Base-by-base conservation (phyloP, 2,888 invertebrate species). In the Harpalus rubripes region DNA sequence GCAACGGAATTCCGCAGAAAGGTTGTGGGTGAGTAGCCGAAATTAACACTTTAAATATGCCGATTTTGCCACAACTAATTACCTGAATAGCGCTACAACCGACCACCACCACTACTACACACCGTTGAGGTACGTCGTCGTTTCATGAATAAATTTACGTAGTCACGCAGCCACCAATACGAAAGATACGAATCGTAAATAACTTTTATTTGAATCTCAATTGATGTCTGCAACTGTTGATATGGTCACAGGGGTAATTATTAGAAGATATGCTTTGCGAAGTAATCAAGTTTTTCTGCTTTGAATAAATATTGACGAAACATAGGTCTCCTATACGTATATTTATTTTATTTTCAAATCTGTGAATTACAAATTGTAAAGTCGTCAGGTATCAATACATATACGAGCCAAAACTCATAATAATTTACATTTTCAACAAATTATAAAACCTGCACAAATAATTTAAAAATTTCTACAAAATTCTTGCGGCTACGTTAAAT, bases 1-100 rank as follows among this genome's bases (percentile, higher is more conserved):
- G 59, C 78, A 78, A 78, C 22, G 26, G 58, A 78, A 78, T 78
- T 22, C 59, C 56, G n/a, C 56, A 76, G 39, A 5, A 39, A n/a
- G 18, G n/a, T 3, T 15, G 58, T n/a, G 56, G 56, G 76, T 18
- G 56, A 58, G 58, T 41, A 59, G 59, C 61, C 39, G 61, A 61
- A 80, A 80, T 59, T 80, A 80, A 80, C 80, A 80, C 80, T 80
- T 61, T 63, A 80, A 80, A 80, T 80, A 80, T 61, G 61, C 61
- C 80, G 61, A 80, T 80, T 80, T 80, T 61, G 61, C 61, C 59
- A 41, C 61, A 61, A 18, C 32, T 80, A 80, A 80, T 80, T 61
- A 80, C 61, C 80, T 32, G 44, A 63, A 39, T 56, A 52, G 52
- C 76, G 76, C n/a, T 52, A 12, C 76, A 26, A 7, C 44, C 15